Conservation (phyloP, 2,797 vertebrate genomes). For the Sarcophilus harrisii region DNA sequence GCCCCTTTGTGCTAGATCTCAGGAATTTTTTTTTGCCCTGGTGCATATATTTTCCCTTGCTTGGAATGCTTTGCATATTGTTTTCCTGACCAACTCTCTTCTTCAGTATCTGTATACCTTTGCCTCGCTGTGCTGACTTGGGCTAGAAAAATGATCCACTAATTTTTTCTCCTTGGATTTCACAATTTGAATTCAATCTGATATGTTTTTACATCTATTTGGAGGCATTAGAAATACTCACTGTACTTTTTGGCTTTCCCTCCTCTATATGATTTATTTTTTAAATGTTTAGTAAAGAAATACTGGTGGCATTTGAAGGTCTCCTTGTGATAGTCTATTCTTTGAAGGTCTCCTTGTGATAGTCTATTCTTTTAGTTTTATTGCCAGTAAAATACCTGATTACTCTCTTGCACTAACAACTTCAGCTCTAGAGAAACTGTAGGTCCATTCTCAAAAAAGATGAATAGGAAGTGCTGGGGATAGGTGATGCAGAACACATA, state of each 20-base stretch:
- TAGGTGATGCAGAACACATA: background rate
- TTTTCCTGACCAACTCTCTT: background rate
- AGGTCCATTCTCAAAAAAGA: conserved; percentile 41
- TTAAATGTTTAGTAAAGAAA: conserved; percentile 32
- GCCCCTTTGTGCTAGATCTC: background rate
- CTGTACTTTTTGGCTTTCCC: background rate
- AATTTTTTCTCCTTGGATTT: background rate
- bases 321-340: conserved; percentile 8
- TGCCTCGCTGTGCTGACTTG: background rate
- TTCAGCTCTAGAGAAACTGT: conserved; percentile 43
- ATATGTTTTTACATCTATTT: background rate
- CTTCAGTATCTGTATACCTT: background rate
- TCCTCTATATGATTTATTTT: background rate
- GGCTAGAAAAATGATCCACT: background rate
- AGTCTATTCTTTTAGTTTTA: conserved; percentile 33
- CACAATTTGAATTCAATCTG: background rate
- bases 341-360: conserved; percentile 16
- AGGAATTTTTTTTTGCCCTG: background rate
- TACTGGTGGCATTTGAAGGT: conserved; percentile 18
- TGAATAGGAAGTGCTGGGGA: background rate
- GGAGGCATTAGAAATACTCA: background rate
- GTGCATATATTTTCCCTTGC: background rate
- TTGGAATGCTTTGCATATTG: background rate
- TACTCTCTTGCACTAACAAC: conserved; percentile 45
- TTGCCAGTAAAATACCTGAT: conserved; percentile 47